Percentiles rank a stretch among this genome's conserved stretches.
Conservation (phyloP, 2,113 vertebrate species). For the Numida meleagris region DNA sequence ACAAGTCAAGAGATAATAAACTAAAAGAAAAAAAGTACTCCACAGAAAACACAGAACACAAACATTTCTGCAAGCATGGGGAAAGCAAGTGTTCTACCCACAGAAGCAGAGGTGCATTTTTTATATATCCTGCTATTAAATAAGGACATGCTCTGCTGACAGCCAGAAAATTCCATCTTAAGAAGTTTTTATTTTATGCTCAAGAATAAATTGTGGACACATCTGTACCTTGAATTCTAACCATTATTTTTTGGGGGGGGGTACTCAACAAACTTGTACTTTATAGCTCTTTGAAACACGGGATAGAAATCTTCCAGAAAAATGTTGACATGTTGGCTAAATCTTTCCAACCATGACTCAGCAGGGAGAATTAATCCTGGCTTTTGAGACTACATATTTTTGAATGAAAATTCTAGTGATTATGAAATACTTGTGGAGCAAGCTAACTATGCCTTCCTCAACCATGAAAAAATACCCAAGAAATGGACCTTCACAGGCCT, state of each 20-base stretch:
- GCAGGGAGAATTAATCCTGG: neutral
- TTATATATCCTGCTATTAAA: neutral
- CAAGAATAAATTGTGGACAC: neutral
- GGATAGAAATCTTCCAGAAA: neutral
- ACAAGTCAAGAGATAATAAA: neutral
- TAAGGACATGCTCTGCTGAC: neutral
- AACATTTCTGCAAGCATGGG: neutral
- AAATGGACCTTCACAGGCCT: neutral
- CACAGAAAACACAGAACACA: neutral
- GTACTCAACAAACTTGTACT: neutral
- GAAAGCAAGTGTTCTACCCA: neutral
- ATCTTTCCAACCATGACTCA: neutral
- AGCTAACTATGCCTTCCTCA: neutral
- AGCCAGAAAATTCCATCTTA: neutral
- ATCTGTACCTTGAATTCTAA: neutral
- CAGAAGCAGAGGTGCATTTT: neutral
- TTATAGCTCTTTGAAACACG: neutral
- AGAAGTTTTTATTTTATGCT: neutral
- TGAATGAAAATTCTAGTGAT: neutral
- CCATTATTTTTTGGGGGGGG: accelerated
- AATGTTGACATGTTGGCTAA: neutral
- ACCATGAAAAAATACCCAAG: neutral
- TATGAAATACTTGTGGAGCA: neutral
- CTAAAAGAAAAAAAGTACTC: neutral
- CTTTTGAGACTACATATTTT: neutral